Conservation (phyloP, 2,113 vertebrate genomes). For the Aptenodytes patagonicus region DNA sequence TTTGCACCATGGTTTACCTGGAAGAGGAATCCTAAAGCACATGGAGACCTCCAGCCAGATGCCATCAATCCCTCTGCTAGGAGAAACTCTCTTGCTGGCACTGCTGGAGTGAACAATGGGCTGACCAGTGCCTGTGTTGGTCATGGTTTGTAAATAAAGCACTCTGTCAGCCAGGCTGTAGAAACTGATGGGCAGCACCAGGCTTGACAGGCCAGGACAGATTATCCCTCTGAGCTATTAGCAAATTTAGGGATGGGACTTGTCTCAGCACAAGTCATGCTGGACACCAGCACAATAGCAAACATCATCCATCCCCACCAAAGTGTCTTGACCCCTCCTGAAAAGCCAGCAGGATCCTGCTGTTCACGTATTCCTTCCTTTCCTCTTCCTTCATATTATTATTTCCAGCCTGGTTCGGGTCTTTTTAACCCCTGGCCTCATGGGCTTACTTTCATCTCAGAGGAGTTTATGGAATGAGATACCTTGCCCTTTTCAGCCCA, state of each 20-base stretch:
- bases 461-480: not conserved
- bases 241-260: not conserved
- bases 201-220: not conserved
- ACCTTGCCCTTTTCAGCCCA: slow-evolving; percentile 40
- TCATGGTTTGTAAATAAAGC: not conserved
- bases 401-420: not conserved
- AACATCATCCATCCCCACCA: not conserved
- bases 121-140: not conserved
- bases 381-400: not conserved
- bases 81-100: not conserved
- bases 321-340: not conserved
- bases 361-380: not conserved
- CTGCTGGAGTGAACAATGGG: not conserved
- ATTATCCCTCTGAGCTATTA: not conserved
- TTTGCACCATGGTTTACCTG: not conserved
- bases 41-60: not conserved
- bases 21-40: not conserved
- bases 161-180: not conserved
- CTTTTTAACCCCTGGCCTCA: not conserved
- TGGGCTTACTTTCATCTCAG: not conserved
- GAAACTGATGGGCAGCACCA: not conserved
- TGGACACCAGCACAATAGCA: not conserved
- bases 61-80: not conserved
- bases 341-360: not conserved
- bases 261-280: not conserved